A percentile compares a stretch with the other conserved stretches of the same genome.
phyloP scores from a whole-genome alignment of 2,888 invertebrate species.

The Lamproptera curius region DNA sequence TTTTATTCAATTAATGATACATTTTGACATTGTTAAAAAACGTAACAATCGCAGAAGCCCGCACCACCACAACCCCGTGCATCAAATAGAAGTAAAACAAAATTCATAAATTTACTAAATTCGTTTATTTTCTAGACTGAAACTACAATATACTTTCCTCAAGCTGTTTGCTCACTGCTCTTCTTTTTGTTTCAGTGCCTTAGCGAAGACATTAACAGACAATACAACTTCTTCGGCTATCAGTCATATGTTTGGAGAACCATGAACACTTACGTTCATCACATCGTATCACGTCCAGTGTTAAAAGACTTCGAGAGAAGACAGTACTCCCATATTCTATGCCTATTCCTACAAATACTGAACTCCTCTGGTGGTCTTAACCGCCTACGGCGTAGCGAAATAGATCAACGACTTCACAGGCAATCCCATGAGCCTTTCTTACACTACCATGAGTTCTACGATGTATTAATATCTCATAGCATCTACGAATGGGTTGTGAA shows the following conservation, averaged over 20 bases:
- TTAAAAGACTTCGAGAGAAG: constrained; percentile 25
- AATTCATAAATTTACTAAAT: too few relatives aligned
- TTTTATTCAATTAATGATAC: too few relatives aligned
- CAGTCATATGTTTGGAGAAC: constrained; percentile 7
- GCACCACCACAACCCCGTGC: too few relatives aligned
- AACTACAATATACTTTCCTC: too few relatives aligned
- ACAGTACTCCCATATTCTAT: constrained; percentile 37
- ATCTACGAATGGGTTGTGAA: constrained; percentile 35
- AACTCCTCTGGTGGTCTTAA: constrained; percentile 26
- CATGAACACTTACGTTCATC: constrained; percentile 19
- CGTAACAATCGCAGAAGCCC: too few relatives aligned
- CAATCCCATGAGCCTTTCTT: constrained; percentile 40
- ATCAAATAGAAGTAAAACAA: too few relatives aligned
- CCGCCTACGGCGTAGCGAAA: constrained; percentile 28
- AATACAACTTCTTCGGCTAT: constrained; percentile 1
- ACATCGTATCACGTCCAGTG: constrained; percentile 24
- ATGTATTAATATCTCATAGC: constrained; percentile 55
- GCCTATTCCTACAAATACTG: constrained; percentile 38
- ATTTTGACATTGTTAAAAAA: too few relatives aligned
- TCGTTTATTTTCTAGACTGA: too few relatives aligned
- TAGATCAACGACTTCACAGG: constrained; percentile 29
- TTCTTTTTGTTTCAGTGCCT: constrained; percentile 17
- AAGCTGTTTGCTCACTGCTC: not conserved
- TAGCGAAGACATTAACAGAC: not conserved
- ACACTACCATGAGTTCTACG: constrained; percentile 64